Conservation (phyloP, 1,140 invertebrate genomes). For the Gryon sp. region DNA sequence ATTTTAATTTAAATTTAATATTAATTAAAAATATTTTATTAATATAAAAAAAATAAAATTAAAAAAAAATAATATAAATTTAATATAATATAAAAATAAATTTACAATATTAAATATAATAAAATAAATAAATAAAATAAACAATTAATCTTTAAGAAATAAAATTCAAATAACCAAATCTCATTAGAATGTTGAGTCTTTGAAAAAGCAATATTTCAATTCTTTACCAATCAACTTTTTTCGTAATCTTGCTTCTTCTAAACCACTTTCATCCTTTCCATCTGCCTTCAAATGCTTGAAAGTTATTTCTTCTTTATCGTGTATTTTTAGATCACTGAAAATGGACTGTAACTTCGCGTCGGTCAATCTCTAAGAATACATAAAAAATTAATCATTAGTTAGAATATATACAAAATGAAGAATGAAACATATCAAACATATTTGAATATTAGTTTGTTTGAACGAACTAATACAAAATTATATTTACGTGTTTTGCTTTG, state of each 20-base stretch:
- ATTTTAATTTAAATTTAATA: no score
- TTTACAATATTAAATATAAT: conserved; percentile 2
- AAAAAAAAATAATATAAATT: background rate
- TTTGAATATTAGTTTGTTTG: no score
- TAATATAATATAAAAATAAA: background rate
- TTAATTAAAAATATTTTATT: conserved; percentile 9
- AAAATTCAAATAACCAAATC: no score
- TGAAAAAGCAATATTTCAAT: no score
- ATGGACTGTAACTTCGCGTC: conserved; percentile 91
- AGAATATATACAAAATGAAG: no score
- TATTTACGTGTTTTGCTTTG: conserved; percentile 88
- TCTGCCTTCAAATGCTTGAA: conserved; percentile 90
- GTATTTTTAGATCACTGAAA: conserved; percentile 92
- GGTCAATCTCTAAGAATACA: conserved; percentile 87
- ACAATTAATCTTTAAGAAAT: no score
- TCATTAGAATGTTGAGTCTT: no score
- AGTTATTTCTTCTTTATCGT: conserved; percentile 94
- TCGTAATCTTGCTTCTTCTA: conserved; percentile 90
- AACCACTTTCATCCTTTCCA: conserved; percentile 91
- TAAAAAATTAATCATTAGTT: no score
- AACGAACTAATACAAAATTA: conserved; percentile 1
- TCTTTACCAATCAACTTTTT: conserved; percentile 89
- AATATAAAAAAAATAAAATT: background rate
- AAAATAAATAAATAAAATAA: no score
- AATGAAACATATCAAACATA: no score